Base-by-base conservation (phyloP, 2,888 invertebrate species). In the Coelinius sp. region DNA sequence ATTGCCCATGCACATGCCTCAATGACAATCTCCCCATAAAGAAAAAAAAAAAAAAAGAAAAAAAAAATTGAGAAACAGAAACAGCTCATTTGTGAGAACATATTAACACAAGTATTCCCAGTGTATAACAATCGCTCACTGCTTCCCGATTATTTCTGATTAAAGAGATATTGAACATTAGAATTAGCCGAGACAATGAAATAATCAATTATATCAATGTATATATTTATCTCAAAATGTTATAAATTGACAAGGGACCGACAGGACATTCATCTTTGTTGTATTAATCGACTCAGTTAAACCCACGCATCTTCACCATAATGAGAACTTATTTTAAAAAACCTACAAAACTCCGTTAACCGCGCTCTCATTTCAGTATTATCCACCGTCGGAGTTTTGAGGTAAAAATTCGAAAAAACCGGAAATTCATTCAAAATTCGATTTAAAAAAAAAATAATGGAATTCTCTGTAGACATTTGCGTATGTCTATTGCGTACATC, bases 171-270 rank as follows among this genome's bases (percentile, higher is more conserved):
- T 31, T 2, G 24, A 25, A 24, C 27, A 59, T 59, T 59, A 59
- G 59, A 8, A 14, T 17, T 17, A 17, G 31, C 7, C 8, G 59
- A 20, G 35, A 59, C 59, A 59, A 59, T 59, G 27, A 59, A 63
- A 22, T 35, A 56, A 70, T 70, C 35, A 65, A 65, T 65, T 70
- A 70, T 62, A 56, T 24, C 24, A 68, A 62, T 59, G 59, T 59
- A 27, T 65, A 44, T 70, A 64, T 56, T 70, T 70, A 70, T 65
- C 31, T 6, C 17, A 17, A 20, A 35, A 44, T 25, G 65, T 20
- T 62, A 70, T 65, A 56, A 70, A 70, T 70, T 70, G 56, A 70
- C 70, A 65, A 65, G 25, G 38, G 41, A 64, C 70, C 64, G 70
- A 70, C 65, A 31, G 49, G 27, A 49, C 22, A 14, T 69, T 62